Base-by-base conservation (phyloP, 1,140 invertebrate genomes). In the Melitaea cinxia region DNA sequence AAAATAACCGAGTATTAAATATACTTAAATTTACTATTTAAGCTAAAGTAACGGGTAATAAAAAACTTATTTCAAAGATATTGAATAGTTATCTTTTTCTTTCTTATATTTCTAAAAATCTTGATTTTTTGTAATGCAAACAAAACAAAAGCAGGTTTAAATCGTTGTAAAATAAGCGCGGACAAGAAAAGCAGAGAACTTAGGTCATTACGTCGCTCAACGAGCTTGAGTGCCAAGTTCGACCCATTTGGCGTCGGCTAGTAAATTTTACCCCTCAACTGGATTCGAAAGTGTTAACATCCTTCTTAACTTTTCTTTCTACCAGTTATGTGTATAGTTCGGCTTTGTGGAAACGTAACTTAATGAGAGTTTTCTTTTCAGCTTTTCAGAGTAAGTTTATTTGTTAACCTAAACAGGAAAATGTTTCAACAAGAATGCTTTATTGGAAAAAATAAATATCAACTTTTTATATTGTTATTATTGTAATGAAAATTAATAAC, bases 131-230 rank as follows among this genome's bases (percentile, higher is more conserved):
- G 56, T 47, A 12, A 21, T 12, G 19, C 21, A 47, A 47, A 24
- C 21, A 69, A 64, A 65, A 42, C 37, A 42, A 42, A 17, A 17
- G 35, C 70, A 72, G 76, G 72, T 59, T 72, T 76, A 77, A 78
- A 78, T 78, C 66, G 67, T 73, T 68, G 72, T 68, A 77, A 79
- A 80, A 77, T 70, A 76, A 75, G 69, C 60, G 74, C 45, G 37
- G 73, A 77, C 77, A 82, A 79, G 73, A 82, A 84, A 82, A 84
- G 82, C 73, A 80, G 59, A 61, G 70, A 79, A 86, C 67, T 86
- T 84, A 35, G 72, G 74, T 86, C 82, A 82, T 86, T 86, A 84
- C 68, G 66, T 68, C 60, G 37, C 68, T 62, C 69, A 70, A 78
- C 50, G 70, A 68, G 67, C 64, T 67, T 50, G 73, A 83, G 82